Percentiles rank a stretch among this genome's conserved stretches.
Conservation (phyloP, 2,113 vertebrate species). For the Zapus hudsonius region DNA sequence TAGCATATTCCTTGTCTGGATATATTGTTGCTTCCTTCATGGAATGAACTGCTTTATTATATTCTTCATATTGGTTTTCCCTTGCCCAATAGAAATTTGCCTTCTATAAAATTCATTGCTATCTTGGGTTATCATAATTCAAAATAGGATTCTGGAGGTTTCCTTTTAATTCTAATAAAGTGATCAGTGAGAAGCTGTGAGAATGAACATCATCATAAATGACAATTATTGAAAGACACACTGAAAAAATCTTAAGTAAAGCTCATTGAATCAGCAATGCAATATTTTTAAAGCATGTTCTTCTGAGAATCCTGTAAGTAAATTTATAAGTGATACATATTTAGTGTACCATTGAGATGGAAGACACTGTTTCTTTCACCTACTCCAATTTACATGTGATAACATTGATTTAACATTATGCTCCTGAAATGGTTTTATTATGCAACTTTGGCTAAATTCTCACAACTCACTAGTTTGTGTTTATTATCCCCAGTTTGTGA, state of each 20-base stretch:
- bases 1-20: neutral
- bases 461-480: neutral
- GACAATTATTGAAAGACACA: neutral
- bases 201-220: neutral
- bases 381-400: neutral
- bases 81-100: neutral
- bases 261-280: neutral
- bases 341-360: neutral
- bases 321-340: neutral
- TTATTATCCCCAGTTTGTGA: neutral
- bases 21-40: neutral
- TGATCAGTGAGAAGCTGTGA: neutral
- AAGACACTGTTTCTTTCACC: neutral
- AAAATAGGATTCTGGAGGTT: neutral
- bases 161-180: conserved; percentile 6
- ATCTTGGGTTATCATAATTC: neutral
- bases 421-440: neutral
- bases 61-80: neutral
- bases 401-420: neutral
- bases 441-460: neutral
- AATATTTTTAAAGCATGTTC: neutral
- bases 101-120: neutral
- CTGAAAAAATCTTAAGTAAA: conserved; percentile 54
- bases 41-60: neutral
- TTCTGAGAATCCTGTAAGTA: neutral